These are phyloP conservation scores for Gallinago undulata DNA, from an alignment of 2,113 vertebrate genomes.

Conservation along the genomic window DNA sequence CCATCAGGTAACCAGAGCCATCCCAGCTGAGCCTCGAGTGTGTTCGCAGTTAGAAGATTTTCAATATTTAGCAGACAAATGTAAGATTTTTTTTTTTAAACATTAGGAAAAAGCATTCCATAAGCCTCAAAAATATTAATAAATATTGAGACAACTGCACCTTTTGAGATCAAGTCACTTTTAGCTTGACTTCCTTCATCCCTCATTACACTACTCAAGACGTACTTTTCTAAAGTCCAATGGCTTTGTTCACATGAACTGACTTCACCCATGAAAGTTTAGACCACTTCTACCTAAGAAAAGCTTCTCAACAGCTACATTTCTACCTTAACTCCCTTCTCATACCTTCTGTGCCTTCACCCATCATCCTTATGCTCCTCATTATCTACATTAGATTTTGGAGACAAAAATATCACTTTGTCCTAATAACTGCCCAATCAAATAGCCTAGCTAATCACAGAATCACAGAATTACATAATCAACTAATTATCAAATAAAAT, in stretches of 20 bases:
- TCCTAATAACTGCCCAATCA: background rate
- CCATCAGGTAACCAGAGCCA: background rate
- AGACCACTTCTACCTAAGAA: background rate
- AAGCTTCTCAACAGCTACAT: background rate
- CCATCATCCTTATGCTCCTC: background rate
- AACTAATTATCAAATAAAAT: background rate
- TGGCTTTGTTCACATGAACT: background rate
- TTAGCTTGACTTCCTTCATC: background rate
- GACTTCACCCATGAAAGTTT: background rate
- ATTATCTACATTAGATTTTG: background rate
- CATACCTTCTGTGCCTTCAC: background rate
- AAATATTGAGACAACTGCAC: background rate
- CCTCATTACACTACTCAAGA: background rate
- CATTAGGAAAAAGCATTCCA: background rate
- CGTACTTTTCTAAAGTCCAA: background rate
- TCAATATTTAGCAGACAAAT: background rate
- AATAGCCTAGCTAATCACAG: background rate
- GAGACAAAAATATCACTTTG: background rate
- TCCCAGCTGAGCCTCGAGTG: background rate
- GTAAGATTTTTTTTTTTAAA: background rate
- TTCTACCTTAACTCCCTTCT: background rate
- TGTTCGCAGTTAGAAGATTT: background rate
- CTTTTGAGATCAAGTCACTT: background rate
- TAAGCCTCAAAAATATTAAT: background rate
- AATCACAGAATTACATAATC: no score